Evolutionary conservation across 2,797 vertebrate genomes (phyloP).

Genomic region (Graptemys geographica): DNA sequence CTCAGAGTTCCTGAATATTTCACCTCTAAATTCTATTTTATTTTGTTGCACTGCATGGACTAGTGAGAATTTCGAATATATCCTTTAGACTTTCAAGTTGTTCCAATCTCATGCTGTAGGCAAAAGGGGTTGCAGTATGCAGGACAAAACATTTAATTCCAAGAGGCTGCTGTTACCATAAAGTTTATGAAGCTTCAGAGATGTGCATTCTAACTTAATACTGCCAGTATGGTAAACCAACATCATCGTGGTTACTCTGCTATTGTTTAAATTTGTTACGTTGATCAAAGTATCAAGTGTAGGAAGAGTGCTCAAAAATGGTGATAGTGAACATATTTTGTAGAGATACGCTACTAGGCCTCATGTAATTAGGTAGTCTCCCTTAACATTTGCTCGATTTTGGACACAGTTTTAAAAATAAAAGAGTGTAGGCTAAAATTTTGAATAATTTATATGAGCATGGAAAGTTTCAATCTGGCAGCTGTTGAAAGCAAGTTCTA

Average conservation of each 20-base stretch:
- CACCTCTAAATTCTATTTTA: not conserved
- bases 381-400: not conserved
- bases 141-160: not conserved
- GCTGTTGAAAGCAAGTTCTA: not conserved
- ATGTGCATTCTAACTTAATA: not conserved
- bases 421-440: not conserved
- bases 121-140: not conserved
- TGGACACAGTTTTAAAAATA: not conserved
- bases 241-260: fast-evolving
- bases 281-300: not conserved
- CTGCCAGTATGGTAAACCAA: not conserved
- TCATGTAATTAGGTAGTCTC: not conserved
- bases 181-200: not conserved
- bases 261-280: fast-evolving
- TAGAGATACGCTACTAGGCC: not conserved
- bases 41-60: fast-evolving
- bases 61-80: not conserved
- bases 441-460: not conserved
- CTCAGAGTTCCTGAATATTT: not conserved
- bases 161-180: fast-evolving
- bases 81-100: not conserved
- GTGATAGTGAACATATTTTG: not conserved
- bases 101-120: not conserved
- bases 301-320: not conserved
- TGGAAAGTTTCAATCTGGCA: not conserved